phyloP scores from a whole-genome alignment of 2,113 vertebrate species.

The Ceyx melanurus region DNA sequence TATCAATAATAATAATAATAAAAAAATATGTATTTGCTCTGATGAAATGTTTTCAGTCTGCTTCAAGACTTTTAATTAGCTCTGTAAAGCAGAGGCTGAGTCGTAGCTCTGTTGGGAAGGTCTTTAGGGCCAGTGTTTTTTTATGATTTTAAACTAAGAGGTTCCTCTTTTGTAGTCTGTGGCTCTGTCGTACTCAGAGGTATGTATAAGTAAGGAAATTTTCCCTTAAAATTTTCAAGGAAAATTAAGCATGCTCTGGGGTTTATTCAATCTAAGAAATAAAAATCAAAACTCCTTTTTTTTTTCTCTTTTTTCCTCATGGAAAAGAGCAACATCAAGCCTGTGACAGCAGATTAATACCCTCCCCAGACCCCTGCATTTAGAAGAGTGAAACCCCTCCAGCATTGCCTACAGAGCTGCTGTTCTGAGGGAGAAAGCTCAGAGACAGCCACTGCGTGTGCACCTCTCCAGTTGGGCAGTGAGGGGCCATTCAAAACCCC shows the following conservation, averaged over 20 bases:
- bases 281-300: neutral
- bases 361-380: neutral
- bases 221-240: neutral
- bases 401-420: neutral
- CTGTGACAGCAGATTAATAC: neutral
- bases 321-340: neutral
- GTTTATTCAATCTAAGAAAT: neutral
- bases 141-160: rapidly evolving
- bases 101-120: neutral
- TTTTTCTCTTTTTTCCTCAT: neutral
- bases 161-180: neutral
- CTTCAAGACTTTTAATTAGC: neutral
- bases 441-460: rapidly evolving
- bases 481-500: rapidly evolving
- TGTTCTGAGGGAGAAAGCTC: neutral
- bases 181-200: neutral
- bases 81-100: neutral
- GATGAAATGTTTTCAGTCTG: neutral
- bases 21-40: no score
- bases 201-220: neutral
- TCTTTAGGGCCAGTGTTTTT: neutral
- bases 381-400: neutral
- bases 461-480: rapidly evolving
- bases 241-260: neutral
- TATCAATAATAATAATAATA: neutral